These are phyloP conservation scores for Zenarchopterus dispar DNA, from an alignment of 2,797 vertebrate genomes.

Conservation along the genomic window DNA sequence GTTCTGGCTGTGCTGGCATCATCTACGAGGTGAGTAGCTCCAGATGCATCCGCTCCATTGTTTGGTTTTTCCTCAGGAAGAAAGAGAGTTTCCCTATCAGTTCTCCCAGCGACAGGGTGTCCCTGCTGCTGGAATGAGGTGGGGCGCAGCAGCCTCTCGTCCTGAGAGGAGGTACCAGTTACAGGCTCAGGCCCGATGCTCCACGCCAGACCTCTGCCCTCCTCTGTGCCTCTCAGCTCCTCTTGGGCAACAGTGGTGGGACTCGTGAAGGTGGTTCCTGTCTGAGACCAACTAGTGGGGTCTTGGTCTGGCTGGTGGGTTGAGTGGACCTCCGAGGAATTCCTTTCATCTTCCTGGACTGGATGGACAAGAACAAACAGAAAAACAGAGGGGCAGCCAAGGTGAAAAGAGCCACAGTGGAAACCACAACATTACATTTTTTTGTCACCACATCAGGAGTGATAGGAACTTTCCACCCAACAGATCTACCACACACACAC, in stretches of 20 bases:
- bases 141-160: constrained; percentile 25
- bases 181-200: constrained; percentile 9
- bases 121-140: constrained; percentile 52
- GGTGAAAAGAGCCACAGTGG: constrained; percentile 44
- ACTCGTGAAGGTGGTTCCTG: constrained; percentile 44
- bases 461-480: constrained; percentile 59
- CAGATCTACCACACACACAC: constrained; percentile 23
- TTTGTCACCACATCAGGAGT: constrained; percentile 3
- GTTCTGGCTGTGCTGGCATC: constrained; percentile 37
- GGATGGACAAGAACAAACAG: constrained; percentile 62
- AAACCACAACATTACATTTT: constrained; percentile 51
- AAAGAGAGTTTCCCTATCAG: constrained; percentile 74
- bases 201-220: constrained; percentile 23
- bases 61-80: constrained; percentile 83
- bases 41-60: constrained; percentile 86
- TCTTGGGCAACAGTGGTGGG: constrained; percentile 29
- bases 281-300: constrained; percentile 26
- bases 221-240: constrained; percentile 13
- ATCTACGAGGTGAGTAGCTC: constrained; percentile 46
- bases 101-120: constrained; percentile 52
- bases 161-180: constrained; percentile 41
- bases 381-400: constrained; percentile 36
- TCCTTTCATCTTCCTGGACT: constrained; percentile 72
- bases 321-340: constrained; percentile 57
- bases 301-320: constrained; percentile 31